A percentile compares a stretch with the other conserved stretches of the same genome.
These are phyloP conservation scores for Hypsibius dujardini DNA, from an alignment of 1,140 invertebrate species.

Conservation along the genomic window DNA sequence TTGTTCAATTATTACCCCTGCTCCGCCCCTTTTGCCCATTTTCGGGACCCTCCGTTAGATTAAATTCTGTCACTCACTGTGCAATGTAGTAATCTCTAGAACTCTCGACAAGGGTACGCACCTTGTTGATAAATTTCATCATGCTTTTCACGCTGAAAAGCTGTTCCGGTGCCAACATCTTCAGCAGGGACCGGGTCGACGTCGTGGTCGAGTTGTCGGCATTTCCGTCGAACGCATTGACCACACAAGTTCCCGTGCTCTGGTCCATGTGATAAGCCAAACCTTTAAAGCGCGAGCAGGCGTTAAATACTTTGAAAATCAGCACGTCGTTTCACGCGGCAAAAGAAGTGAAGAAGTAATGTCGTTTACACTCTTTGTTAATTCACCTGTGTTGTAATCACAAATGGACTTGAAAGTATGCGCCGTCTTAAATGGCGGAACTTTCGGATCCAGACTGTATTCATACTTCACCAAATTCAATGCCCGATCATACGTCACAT, in stretches of 20 bases:
- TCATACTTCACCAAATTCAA: constrained; percentile 4
- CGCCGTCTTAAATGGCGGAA: neutral
- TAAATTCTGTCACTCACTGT: neutral
- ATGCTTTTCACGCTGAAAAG: neutral
- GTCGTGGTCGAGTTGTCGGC: too few relatives aligned
- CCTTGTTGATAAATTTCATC: neutral
- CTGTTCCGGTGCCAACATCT: neutral
- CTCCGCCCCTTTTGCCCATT: too few relatives aligned
- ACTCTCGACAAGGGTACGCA: too few relatives aligned
- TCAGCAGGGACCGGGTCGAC: neutral
- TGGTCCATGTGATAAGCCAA: neutral
- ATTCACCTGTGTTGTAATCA: neutral
- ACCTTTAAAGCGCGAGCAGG: too few relatives aligned
- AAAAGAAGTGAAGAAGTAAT: too few relatives aligned
- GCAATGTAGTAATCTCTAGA: too few relatives aligned
- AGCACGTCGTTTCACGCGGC: too few relatives aligned
- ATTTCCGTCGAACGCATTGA: too few relatives aligned
- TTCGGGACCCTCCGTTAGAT: neutral
- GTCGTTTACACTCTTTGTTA: too few relatives aligned
- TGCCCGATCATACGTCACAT: neutral
- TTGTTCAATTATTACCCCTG: too few relatives aligned
- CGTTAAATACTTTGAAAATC: too few relatives aligned
- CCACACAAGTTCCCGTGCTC: neutral
- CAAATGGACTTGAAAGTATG: neutral
- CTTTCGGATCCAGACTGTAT: neutral